Base-by-base conservation (phyloP, 2,113 vertebrate species). In the Pedionomus torquatus region DNA sequence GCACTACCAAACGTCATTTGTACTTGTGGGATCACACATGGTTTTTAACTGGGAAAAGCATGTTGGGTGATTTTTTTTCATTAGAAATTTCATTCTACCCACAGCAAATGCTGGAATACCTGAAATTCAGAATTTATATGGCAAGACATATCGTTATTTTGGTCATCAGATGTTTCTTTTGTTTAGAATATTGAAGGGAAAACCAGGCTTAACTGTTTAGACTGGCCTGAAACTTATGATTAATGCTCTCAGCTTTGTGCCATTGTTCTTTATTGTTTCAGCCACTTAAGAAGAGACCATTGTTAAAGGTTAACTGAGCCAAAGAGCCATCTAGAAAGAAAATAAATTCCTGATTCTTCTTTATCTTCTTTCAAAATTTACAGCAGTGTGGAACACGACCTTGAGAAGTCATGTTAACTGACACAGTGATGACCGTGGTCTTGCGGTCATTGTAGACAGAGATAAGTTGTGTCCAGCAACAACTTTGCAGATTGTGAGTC, bases 251-350 rank as follows among this genome's bases (percentile, higher is more conserved):
- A 91, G 51, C 57, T 87, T 85, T 74, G 87, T 58, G 63, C 41
- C 87, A 69, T 57, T 82, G 66, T 58, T 95, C 89, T 93, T 95
- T 89, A 92, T 77, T 54, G 89, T 89, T 95, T 97, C 87, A 97
- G 63, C 70, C 84, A 91, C 77, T 95, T 93, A 92, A 91, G 83
- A 92, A 85, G 52, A 85, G 66, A 89, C 74, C 54, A 66, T 31
- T 89, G 70, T 44, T 95, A 96, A 95, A 97, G 95, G 89, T 97
- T 93, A 97, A 95, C 66, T 13, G 74, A 95, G 92, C 78, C 84
- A 93, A 89, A 93, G 71, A 90, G 81, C 78, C n/a, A 90, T 77
- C 90, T 57, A 77, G 66, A 77, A 94, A 83, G 79, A 92, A 95
- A 94, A 94, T 95, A 89, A 95, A 93, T 87, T 96, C 44, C 69